Evolutionary conservation across 2,113 vertebrate species (phyloP), one percentile per base, ranked within the genome.

Genomic region (Drymodes brunneopygia): DNA sequence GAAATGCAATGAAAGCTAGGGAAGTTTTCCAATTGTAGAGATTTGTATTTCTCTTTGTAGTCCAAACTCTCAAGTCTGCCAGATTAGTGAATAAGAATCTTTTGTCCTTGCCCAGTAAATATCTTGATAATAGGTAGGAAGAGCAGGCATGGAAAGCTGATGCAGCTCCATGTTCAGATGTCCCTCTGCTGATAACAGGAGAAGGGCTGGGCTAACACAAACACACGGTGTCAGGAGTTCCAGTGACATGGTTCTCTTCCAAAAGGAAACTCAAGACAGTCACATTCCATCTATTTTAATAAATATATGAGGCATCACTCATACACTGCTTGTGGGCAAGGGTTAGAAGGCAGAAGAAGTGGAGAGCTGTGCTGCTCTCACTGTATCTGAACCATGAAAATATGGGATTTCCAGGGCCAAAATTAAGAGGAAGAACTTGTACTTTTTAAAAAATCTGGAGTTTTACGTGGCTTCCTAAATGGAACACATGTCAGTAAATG

Each of bases 1-100:
- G 90, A 86, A 95, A 81, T 22, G 4, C 10, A 92, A 87, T 9
- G 4, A 90, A 93, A 62, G 33, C 29, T 72, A 69, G 35, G 85
- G 88, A 35, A 22, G 60, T 70, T 82, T 53, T 81, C 79, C 86
- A 96, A 2, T 81, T 33, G 93, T 94, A 94, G 94, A 94, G 88
- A 93, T 73, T 90, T 93, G 42, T 64, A 20, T 51, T 81, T 91
- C 54, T 73, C 82, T 96, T 90, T 94, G 54, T 69, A 87, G 90
- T 85, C 95, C 88, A 94, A 58, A 89, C 47, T 50, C 60, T 70
- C 0, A 1, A 70, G 35, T 28, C 83, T 95, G 95, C 92, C 96
- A 97, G 89, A 78, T 84, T 67, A 84, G 74, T 84, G 77, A 82
- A 78, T 81, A 86, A 58, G 50, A 69, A 66, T 51, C 58, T 93